A percentile compares a stretch with the other conserved stretches of the same genome.
Evolutionary conservation across 1,140 invertebrate genomes (phyloP).

Genomic region (Ostrea denselamellosa): DNA sequence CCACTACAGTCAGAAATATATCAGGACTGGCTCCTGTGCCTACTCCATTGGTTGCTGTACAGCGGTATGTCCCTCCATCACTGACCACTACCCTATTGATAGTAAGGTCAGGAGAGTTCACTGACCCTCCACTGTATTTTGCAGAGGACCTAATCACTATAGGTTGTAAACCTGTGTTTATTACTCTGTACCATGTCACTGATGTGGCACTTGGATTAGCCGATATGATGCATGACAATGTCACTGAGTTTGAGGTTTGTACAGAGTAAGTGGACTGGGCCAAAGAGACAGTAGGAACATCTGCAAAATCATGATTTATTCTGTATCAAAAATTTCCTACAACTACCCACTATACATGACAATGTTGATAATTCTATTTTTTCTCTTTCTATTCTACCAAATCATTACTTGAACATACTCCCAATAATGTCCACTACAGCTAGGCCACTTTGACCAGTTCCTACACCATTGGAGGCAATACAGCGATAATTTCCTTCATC

Average conservation of each 20-base stretch:
- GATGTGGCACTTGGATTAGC: constrained; percentile 11
- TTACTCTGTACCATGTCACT: constrained; percentile 37
- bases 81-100: constrained; percentile 6
- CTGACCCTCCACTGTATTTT: constrained; percentile 26
- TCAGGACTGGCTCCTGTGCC: constrained; percentile 38
- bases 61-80: constrained; percentile 39
- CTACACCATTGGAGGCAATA: constrained; percentile 45
- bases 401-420: constrained; percentile 8
- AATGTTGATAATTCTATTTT: too few species aligned
- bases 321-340: neutral
- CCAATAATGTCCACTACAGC: constrained; percentile 43
- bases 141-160: neutral
- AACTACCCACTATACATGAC: neutral
- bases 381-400: too few species aligned
- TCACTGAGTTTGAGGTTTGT: neutral
- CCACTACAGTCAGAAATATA: neutral
- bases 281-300: constrained; percentile 43
- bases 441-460: constrained; percentile 46
- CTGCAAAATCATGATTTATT: constrained; percentile 29
- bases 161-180: neutral
- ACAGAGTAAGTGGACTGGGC: constrained; percentile 33
- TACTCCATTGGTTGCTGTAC: constrained; percentile 42
- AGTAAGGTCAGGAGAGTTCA: constrained; percentile 31
- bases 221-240: neutral
- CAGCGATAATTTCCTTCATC: constrained; percentile 48